phyloP scores from a whole-genome alignment of 2,888 invertebrate species.

The Drosophila nigricruria region DNA sequence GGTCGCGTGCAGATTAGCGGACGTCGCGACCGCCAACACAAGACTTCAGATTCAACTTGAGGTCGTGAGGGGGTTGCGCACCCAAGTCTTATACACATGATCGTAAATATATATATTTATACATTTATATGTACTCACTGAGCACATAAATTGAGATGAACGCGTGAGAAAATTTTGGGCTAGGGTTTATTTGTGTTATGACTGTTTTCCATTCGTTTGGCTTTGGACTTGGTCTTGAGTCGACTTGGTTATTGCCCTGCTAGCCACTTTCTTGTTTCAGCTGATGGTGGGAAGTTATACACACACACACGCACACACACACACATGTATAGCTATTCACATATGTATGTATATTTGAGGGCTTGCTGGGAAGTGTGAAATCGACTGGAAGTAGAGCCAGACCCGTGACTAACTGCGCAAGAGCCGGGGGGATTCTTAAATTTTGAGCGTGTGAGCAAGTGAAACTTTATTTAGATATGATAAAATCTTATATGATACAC shows the following conservation, averaged over 20 bases:
- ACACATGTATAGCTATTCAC: background rate
- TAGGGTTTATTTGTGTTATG: constrained; percentile 59
- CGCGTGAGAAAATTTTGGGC: constrained; percentile 75
- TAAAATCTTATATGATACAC: constrained; percentile 57
- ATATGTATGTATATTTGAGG: constrained; percentile 6
- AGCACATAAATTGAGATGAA: constrained; percentile 74
- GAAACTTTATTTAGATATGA: constrained; percentile 72
- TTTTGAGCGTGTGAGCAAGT: constrained; percentile 66
- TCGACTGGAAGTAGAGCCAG: constrained; percentile 46
- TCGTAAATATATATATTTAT: constrained; percentile 11
- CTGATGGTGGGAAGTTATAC: constrained; percentile 54
- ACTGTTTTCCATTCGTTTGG: constrained; percentile 44
- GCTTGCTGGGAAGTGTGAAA: constrained; percentile 71
- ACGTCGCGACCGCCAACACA: constrained; percentile 56
- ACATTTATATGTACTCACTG: constrained; percentile 35
- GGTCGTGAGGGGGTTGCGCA: constrained; percentile 19
- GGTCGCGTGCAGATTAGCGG: constrained; percentile 72
- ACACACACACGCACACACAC: background rate
- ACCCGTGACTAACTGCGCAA: constrained; percentile 55
- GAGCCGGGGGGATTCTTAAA: constrained; percentile 42
- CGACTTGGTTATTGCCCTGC: constrained; percentile 52
- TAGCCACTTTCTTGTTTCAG: constrained; percentile 62
- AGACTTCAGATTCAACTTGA: constrained; percentile 6
- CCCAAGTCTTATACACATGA: constrained; percentile 15
- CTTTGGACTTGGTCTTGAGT: constrained; percentile 33